Base-by-base conservation (phyloP, 2,888 invertebrate genomes). In the Calephelis perditalis region DNA sequence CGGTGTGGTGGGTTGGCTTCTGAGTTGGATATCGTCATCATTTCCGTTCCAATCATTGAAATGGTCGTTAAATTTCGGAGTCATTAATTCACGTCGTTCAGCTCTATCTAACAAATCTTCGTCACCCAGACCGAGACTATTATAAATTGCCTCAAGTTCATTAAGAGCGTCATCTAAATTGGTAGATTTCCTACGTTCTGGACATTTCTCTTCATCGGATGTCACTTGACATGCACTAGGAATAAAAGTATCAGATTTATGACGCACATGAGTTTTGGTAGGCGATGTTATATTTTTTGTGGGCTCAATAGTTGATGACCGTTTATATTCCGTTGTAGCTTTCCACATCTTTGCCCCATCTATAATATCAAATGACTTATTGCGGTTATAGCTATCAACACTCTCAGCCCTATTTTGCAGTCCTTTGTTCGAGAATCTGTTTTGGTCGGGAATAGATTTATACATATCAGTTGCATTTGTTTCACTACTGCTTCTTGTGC, bases 111-210 rank as follows among this genome's bases (percentile, higher is more conserved):
- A 79, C 62, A 96, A 90, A 82, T 96, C 95, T 78, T 96, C 96
- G 74, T 97, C 97, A 0, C 95, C 95, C 58, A 97, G 87, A n/a
- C 95, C 94, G 62, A 98, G 91, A 71, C 96, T 97, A 71, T 96
- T 96, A 76, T 96, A 96, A 75, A 98, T 97, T n/a, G 95, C 95
- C 88, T 98, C 97, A 61, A 98, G 82, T 82, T 98, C 98, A 72
- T 95, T 95, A 36, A 98, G 91, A 59, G 97, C 97, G 75, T 97
- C 97, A 76, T 97, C 97, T 47, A 97, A 90, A 79, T 96, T 96
- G 12, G 94, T 93, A 3, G 95, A 95, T 79, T 95, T 95, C 69
- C 93, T 85, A 71, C 91, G 84, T 71, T 90, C 89, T 61, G 89
- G 89, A 70, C 74, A 78, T 69, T 84, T 86, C 69, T 91, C 91